Evolutionary conservation across 2,888 invertebrate species (phyloP).

Genomic region (Gonocerus acuteangulatus): DNA sequence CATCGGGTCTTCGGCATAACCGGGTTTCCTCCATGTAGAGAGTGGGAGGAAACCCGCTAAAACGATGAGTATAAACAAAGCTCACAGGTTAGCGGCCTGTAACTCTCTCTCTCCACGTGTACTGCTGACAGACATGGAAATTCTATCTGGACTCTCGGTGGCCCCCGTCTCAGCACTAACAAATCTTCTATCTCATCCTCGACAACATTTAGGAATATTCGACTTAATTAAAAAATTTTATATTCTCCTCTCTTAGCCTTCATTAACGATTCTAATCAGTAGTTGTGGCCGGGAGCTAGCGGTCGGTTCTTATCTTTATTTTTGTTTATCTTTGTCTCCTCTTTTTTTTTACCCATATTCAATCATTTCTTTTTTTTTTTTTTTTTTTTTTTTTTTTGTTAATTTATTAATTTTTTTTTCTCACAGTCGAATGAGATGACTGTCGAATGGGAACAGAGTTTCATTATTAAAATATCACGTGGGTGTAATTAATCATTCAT

Average conservation of each 20-base stretch:
- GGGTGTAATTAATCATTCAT: no score
- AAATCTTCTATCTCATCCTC: slow-evolving; percentile 2
- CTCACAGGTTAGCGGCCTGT: no score
- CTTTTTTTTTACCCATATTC: not conserved
- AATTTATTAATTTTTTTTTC: slow-evolving; percentile 1
- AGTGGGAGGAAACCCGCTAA: no score
- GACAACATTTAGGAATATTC: slow-evolving; percentile 1
- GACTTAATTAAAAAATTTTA: slow-evolving; percentile 17
- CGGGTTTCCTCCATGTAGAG: no score
- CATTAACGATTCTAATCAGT: slow-evolving; percentile 9
- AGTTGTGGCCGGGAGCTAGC: not conserved
- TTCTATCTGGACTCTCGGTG: not conserved
- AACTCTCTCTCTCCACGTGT: no score
- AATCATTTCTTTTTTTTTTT: not conserved
- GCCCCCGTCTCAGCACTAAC: not conserved
- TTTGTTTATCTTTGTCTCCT: not conserved
- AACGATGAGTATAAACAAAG: no score
- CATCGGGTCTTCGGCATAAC: no score
- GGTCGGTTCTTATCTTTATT: slow-evolving; percentile 6
- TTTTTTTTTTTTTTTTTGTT: not conserved
- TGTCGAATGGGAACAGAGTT: no score
- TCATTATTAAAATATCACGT: no score
- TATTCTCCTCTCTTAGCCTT: slow-evolving; percentile 4
- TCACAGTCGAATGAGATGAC: not conserved
- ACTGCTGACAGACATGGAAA: slow-evolving; percentile 9